Evolutionary conservation across 2,888 invertebrate species (phyloP).

Genomic region (Trachelus troglodyta): DNA sequence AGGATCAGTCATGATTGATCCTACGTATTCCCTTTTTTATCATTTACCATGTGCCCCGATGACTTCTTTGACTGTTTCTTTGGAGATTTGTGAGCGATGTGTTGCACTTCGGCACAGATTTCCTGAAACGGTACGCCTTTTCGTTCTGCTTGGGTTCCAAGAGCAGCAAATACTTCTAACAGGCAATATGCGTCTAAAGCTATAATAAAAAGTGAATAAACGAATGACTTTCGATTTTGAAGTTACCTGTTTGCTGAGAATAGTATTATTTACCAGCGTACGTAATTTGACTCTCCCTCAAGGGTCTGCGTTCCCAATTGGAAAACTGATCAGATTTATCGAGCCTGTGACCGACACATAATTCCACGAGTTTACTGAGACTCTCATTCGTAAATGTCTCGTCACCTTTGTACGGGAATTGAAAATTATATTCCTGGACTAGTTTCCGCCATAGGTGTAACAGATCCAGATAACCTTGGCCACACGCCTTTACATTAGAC

Average conservation of each 20-base stretch:
- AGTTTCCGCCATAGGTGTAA: conserved; percentile 72
- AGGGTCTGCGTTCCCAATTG: conserved; percentile 88
- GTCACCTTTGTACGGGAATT: conserved; percentile 70
- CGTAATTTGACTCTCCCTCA: conserved; percentile 79
- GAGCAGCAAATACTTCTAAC: conserved; percentile 79
- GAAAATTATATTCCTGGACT: conserved; percentile 68
- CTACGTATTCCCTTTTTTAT: not conserved
- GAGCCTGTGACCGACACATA: conserved; percentile 80
- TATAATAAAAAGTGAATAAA: conserved; percentile 48
- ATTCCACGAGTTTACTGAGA: conserved; percentile 79
- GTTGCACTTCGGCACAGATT: conserved; percentile 70
- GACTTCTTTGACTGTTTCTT: conserved; percentile 65
- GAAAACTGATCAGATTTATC: conserved; percentile 93
- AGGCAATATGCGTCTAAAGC: conserved; percentile 91
- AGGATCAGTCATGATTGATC: not conserved
- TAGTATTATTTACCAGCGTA: conserved; percentile 75
- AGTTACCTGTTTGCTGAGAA: not conserved
- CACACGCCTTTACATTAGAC: conserved; percentile 65
- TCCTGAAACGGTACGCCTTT: conserved; percentile 74
- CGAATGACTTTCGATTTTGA: not conserved
- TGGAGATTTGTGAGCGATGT: conserved; percentile 62
- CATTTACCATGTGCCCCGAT: not conserved
- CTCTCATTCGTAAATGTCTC: conserved; percentile 72
- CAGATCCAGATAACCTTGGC: conserved; percentile 72
- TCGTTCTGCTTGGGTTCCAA: conserved; percentile 68